These are phyloP conservation scores for Cephus nigrinus DNA, from an alignment of 2,888 invertebrate genomes.

Conservation along the genomic window DNA sequence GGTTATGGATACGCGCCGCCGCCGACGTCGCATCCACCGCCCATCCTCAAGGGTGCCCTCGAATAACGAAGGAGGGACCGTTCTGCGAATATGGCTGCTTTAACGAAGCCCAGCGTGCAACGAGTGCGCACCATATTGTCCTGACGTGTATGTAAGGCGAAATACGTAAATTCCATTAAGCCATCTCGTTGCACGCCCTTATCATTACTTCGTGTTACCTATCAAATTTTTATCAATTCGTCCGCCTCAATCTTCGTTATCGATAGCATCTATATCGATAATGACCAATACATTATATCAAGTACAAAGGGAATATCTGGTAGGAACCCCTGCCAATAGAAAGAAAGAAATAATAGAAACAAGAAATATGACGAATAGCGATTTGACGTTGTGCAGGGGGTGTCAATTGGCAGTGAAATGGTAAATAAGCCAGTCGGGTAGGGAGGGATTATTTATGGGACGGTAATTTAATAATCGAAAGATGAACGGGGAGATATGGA, in stretches of 20 bases:
- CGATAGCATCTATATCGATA: not conserved
- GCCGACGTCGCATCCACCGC: conserved; percentile 34
- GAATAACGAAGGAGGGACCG: conserved; percentile 45
- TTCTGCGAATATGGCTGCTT: conserved; percentile 62
- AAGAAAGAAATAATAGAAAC: not conserved
- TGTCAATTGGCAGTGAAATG: conserved; percentile 21
- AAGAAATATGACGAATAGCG: conserved; percentile 26
- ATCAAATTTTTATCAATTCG: too few relatives aligned
- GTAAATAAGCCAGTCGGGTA: conserved; percentile 49
- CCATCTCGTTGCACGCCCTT: not conserved
- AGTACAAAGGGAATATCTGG: not conserved
- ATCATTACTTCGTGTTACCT: not conserved
- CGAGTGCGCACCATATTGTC: conserved; percentile 46
- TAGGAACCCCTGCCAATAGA: conserved; percentile 16
- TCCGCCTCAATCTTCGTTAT: not conserved
- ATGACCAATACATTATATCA: not conserved
- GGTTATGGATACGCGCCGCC: conserved; percentile 65
- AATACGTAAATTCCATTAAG: not conserved
- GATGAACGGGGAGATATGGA: conserved; percentile 56
- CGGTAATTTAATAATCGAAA: conserved; percentile 64
- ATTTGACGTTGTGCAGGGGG: conserved; percentile 21
- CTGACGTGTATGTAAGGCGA: conserved; percentile 22
- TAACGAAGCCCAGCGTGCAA: conserved; percentile 47
- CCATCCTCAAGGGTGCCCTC: conserved; percentile 51
- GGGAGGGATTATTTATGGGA: conserved; percentile 59